A percentile compares a stretch with the other conserved stretches of the same genome.
phyloP scores from a whole-genome alignment of 2,888 invertebrate genomes.

The Cephus spinipes region DNA sequence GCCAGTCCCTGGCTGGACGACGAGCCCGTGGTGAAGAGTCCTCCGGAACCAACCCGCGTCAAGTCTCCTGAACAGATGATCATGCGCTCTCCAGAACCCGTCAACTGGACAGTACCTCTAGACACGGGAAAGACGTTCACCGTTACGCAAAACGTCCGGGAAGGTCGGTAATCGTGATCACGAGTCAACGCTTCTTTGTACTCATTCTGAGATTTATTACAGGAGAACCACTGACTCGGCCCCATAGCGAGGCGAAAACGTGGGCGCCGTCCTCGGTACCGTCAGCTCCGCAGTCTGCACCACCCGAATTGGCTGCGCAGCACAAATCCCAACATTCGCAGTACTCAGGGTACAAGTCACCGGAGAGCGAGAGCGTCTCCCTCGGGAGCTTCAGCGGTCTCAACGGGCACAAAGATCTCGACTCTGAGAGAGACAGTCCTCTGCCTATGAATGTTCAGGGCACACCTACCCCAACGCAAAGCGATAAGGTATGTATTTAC shows the following conservation, averaged over 20 bases:
- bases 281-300: conserved; percentile 77
- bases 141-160: conserved; percentile 90
- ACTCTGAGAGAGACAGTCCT: conserved; percentile 61
- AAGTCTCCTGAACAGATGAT: conserved; percentile 94
- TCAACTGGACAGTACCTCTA: conserved; percentile 94
- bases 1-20: conserved; percentile 65
- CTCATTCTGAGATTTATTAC: conserved; percentile 48
- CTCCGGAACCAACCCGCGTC: conserved; percentile 92
- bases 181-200: neutral
- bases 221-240: conserved; percentile 86
- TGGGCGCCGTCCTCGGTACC: conserved; percentile 76
- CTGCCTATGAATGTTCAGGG: conserved; percentile 51
- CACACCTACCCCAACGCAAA: conserved; percentile 47
- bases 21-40: conserved; percentile 88
- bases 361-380: conserved; percentile 64
- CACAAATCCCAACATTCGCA: conserved; percentile 60
- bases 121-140: conserved; percentile 95
- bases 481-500: conserved; percentile 44
- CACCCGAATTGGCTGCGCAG: conserved; percentile 74
- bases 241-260: conserved; percentile 89
- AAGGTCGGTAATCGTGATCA: conserved; percentile 68
- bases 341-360: conserved; percentile 63
- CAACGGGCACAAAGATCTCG: conserved; percentile 62
- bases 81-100: conserved; percentile 93
- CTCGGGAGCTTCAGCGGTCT: conserved; percentile 61